Evolutionary conservation across 1,140 invertebrate species (phyloP).

Genomic region (Oryzaephilus surinamensis): DNA sequence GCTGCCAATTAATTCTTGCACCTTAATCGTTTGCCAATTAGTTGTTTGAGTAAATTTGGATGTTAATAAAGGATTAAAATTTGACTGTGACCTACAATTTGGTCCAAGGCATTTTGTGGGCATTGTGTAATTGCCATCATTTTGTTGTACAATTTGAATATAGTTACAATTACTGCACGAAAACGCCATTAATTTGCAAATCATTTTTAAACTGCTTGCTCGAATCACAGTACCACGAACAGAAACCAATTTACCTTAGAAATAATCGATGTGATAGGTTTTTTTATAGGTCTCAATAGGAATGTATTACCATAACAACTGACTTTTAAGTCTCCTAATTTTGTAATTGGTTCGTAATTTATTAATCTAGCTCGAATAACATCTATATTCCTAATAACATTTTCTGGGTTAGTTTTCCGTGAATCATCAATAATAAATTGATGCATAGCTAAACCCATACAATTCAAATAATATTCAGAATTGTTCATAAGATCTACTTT

Average conservation of each 20-base stretch:
- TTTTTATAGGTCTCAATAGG: conserved; percentile 2
- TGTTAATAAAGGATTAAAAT: conserved; percentile 56
- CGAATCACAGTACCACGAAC: conserved; percentile 79
- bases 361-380: conserved; percentile 52
- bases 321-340: conserved; percentile 65
- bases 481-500: conserved; percentile 51
- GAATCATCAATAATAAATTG: conserved; percentile 40
- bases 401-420: too few relatives aligned
- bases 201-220: conserved; percentile 63
- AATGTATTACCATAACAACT: conserved; percentile 57
- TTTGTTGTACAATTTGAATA: conserved; percentile 48
- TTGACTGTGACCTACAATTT: conserved; percentile 47
- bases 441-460: conserved; percentile 62
- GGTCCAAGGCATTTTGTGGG: conserved; percentile 44
- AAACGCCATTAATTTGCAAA: conserved; percentile 72
- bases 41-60: conserved; percentile 62
- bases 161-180: conserved; percentile 58
- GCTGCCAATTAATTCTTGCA: conserved; percentile 60
- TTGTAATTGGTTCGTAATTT: conserved; percentile 56
- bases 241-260: conserved; percentile 68
- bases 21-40: conserved; percentile 68
- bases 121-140: conserved; percentile 47
- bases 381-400: conserved; percentile 38
- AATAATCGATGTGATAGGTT: neutral
- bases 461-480: conserved; percentile 51